Percentiles rank a stretch among this genome's conserved stretches.
These are phyloP conservation scores for Ariopsis seemanni DNA, from an alignment of 2,113 vertebrate genomes.

Conservation along the genomic window DNA sequence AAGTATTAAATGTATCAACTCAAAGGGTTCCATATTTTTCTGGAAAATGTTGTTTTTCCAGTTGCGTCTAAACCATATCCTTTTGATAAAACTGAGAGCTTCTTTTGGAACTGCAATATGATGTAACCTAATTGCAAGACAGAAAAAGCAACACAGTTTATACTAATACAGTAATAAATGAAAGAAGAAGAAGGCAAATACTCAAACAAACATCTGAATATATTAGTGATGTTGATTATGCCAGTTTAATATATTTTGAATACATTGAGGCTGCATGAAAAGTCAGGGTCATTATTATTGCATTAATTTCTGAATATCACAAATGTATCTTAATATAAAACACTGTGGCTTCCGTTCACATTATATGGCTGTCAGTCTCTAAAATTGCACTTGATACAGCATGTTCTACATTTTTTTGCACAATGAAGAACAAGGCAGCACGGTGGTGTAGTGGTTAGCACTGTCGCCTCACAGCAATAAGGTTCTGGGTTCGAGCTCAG, in stretches of 20 bases:
- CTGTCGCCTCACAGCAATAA: no score
- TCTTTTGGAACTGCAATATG: not conserved
- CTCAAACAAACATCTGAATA: not conserved
- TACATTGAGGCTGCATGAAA: not conserved
- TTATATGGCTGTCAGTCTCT: not conserved
- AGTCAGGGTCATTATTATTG: not conserved
- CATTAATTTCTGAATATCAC: not conserved
- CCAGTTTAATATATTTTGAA: not conserved
- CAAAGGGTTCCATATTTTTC: not conserved
- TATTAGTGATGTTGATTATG: not conserved
- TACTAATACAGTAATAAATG: not conserved
- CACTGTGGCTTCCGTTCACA: not conserved
- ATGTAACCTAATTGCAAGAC: conserved; percentile 5
- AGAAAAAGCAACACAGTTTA: not conserved
- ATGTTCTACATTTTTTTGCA: not conserved
- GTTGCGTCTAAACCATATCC: not conserved
- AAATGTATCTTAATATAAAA: not conserved
- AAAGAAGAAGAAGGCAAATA: not conserved
- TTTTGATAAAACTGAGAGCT: not conserved
- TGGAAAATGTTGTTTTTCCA: not conserved
- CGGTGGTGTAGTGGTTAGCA: no score
- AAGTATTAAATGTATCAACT: not conserved
- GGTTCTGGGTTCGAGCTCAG: no score
- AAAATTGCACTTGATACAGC: not conserved
- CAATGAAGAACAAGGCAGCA: not conserved